Percentiles rank a stretch among this genome's conserved stretches.
Evolutionary conservation across 1,140 invertebrate genomes (phyloP).

Genomic region (Brachionus sp.): DNA sequence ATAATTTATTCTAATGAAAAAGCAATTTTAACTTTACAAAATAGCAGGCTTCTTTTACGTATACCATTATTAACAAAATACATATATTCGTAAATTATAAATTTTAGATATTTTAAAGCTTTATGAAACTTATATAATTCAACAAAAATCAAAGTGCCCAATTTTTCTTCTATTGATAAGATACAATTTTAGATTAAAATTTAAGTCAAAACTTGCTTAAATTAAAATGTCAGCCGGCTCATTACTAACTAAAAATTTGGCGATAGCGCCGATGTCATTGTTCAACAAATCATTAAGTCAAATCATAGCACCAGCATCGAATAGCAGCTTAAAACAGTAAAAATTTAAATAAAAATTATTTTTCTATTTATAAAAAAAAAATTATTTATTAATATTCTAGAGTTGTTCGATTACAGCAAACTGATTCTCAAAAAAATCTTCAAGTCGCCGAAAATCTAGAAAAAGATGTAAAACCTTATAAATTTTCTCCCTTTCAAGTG

Average conservation of each 20-base stretch:
- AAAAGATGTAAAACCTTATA: slow-evolving; percentile 36
- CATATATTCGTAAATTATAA: background rate
- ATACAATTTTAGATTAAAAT: background rate
- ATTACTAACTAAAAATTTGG: slow-evolving; percentile 20
- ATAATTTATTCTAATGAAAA: background rate
- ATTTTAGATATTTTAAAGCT: background rate
- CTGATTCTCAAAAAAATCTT: background rate
- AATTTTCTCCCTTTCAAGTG: slow-evolving; percentile 36
- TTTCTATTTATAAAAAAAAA: background rate
- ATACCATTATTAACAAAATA: background rate
- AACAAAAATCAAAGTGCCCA: background rate
- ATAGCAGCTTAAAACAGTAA: background rate
- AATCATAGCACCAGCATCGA: background rate
- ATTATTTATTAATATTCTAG: too few relatives aligned
- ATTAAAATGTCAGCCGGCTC: slow-evolving; percentile 18
- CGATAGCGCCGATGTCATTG: slow-evolving; percentile 7
- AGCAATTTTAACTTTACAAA: background rate
- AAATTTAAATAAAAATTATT: background rate
- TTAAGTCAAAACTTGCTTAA: background rate
- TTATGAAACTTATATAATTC: background rate
- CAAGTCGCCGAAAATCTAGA: background rate
- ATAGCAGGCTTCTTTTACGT: background rate
- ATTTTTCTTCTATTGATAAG: too few relatives aligned
- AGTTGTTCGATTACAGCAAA: background rate
- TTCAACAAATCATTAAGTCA: background rate